Conservation (phyloP, 2,888 invertebrate genomes). For the Athalia cordata region DNA sequence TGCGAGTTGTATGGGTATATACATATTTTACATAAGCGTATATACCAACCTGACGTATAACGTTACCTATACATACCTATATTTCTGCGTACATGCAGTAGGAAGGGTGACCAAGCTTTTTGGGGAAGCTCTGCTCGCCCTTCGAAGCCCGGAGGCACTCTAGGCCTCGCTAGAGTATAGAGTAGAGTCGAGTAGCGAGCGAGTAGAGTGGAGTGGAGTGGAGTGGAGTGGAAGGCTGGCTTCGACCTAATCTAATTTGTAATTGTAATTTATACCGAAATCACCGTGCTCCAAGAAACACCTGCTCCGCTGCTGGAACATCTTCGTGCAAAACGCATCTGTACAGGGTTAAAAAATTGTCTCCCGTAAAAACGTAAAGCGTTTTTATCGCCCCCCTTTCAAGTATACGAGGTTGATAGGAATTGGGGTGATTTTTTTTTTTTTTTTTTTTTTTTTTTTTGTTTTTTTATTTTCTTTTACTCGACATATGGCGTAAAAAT, state of each 20-base stretch:
- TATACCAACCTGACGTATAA: neutral
- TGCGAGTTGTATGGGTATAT: too few species aligned
- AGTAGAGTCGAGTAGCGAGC: neutral
- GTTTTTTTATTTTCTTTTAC: too few species aligned
- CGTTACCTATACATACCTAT: neutral
- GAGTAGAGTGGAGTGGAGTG: too few species aligned
- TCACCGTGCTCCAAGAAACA: slow-evolving; percentile 42
- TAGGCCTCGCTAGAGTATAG: slow-evolving; percentile 30
- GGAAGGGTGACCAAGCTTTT: neutral
- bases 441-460: too few species aligned
- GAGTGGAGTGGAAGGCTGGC: neutral
- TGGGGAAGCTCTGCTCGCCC: slow-evolving; percentile 11
- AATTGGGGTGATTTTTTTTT: neutral
- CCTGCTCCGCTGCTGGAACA: slow-evolving; percentile 34
- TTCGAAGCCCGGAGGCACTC: slow-evolving; percentile 21
- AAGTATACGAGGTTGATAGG: neutral
- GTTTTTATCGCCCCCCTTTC: slow-evolving; percentile 15
- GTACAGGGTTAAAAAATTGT: slow-evolving; percentile 38
- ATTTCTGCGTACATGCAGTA: neutral
- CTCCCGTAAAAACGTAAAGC: slow-evolving; percentile 31
- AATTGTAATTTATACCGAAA: slow-evolving; percentile 46
- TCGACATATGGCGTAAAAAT: slow-evolving; percentile 17
- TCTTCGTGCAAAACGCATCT: neutral
- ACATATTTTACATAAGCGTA: too few species aligned
- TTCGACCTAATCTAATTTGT: slow-evolving; percentile 45